These are phyloP conservation scores for Acropternis orthonyx DNA, from an alignment of 2,797 vertebrate species.

Conservation along the genomic window DNA sequence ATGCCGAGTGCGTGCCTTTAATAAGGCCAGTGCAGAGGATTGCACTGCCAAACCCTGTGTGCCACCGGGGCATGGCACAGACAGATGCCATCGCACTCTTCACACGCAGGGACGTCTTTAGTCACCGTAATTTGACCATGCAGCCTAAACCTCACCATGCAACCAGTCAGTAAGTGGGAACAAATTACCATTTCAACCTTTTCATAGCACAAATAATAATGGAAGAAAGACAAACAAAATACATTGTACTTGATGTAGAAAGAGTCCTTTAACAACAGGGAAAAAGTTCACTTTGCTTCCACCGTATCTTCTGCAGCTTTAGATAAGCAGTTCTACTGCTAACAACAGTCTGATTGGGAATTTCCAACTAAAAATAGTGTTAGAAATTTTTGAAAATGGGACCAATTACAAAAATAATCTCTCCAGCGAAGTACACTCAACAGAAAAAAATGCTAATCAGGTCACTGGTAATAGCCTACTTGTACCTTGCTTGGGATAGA, in stretches of 20 bases:
- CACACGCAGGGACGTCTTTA: not conserved
- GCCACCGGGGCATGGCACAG: not conserved
- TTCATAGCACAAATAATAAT: not conserved
- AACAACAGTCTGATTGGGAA: not conserved
- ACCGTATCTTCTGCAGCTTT: not conserved
- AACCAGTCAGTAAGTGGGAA: not conserved
- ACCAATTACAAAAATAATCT: constrained; percentile 24
- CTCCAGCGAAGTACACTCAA: not conserved
- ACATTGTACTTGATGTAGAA: not conserved
- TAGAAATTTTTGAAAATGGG: not conserved
- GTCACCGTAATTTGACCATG: not conserved
- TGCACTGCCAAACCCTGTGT: rapidly evolving
- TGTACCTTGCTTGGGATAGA: constrained; percentile 87
- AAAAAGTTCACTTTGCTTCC: not conserved
- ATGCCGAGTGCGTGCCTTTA: not conserved
- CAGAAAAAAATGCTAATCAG: constrained; percentile 19
- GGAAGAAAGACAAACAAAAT: not conserved
- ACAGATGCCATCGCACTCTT: not conserved
- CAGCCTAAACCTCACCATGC: not conserved
- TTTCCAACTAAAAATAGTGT: constrained; percentile 27
- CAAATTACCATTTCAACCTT: not conserved
- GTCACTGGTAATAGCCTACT: constrained; percentile 37
- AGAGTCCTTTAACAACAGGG: not conserved
- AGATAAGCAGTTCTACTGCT: not conserved
- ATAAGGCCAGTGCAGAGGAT: not conserved